A percentile compares a stretch with the other conserved stretches of the same genome.
These are phyloP conservation scores for Blera fallax DNA, from an alignment of 2,888 invertebrate species.

Conservation along the genomic window DNA sequence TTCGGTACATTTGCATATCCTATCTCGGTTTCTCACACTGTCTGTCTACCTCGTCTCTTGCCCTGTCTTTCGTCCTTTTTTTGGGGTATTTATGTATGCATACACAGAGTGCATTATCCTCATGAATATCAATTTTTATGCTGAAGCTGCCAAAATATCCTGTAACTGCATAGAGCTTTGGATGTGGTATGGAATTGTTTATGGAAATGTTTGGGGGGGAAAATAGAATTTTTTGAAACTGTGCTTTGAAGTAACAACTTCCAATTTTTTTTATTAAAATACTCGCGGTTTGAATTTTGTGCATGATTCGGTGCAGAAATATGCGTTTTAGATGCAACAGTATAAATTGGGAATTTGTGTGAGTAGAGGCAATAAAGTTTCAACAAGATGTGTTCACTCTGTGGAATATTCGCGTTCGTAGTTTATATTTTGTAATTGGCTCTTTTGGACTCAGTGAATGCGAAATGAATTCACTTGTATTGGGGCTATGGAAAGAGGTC, in stretches of 20 bases:
- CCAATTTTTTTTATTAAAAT: not conserved
- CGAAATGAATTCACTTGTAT: too few species aligned
- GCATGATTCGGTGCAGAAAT: not conserved
- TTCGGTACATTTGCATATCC: conserved; percentile 57
- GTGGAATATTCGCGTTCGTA: too few species aligned
- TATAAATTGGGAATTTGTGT: not conserved
- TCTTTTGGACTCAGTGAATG: too few species aligned
- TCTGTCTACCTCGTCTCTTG: not conserved
- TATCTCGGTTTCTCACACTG: conserved; percentile 29
- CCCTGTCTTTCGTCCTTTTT: not conserved
- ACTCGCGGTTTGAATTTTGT: too few species aligned
- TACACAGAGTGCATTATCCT: conserved; percentile 59
- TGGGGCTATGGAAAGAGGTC: too few species aligned
- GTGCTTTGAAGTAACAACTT: not conserved
- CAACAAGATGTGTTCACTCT: too few species aligned
- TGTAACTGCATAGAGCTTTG: conserved; percentile 7
- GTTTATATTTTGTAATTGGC: too few species aligned
- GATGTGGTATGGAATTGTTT: conserved; percentile 21
- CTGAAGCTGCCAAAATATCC: conserved; percentile 54
- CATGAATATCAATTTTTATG: conserved; percentile 62
- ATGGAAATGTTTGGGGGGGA: conserved; percentile 16
- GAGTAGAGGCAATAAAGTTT: not conserved
- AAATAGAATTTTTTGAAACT: conserved; percentile 6
- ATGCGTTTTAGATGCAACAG: not conserved
- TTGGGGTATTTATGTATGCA: conserved; percentile 42